Base-by-base conservation (phyloP, 2,797 vertebrate genomes). In the Eleutherodactylus coqui region DNA sequence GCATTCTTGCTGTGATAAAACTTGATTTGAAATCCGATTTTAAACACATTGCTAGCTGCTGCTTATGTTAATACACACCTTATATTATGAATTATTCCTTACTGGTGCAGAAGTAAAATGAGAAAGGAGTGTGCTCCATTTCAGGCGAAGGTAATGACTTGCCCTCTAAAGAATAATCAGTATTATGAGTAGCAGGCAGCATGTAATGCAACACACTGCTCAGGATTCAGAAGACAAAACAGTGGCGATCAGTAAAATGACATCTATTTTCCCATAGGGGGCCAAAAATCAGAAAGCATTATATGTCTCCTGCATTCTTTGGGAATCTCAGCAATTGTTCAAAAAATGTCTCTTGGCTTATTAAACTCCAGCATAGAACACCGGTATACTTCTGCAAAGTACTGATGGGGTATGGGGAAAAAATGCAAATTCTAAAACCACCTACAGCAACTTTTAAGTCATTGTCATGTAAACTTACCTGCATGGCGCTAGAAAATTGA, bases 221-320 rank as follows among this genome's bases (percentile, higher is more conserved):
- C 64, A 55, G 27, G 86, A 84, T 87, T 87, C 86, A 75, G 82
- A 53, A 43, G 53, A 43, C 81, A 53, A 87, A 84, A 75, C 76
- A 64, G 86, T 84, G 76, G 76, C 75, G 41, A 87, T 87, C 86
- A 79, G 27, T 41, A 84, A 87, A 87, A 87, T 84, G 70, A 76
- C 86, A 85, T 84, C 76, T 85, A 81, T 87, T 85, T 80, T 85
- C 82, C 86, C 70, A 84, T 81, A 80, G 77, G 86, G 60, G 86
- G 49, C 58, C 38, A 60, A 78, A n/a, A 87, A 81, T 81, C 73
- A 82, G 73, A 85, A 83, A 77, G 73, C 62, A 88, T 83, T 84
- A 86, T 88, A 41, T 77, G 13, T 85, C 83, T 82, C 73, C 78
- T 78, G 72, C 41, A 85, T 81, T 82, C 79, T 51, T 77, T 77